These are phyloP conservation scores for Coremacera marginata DNA, from an alignment of 2,888 invertebrate genomes.

Conservation along the genomic window DNA sequence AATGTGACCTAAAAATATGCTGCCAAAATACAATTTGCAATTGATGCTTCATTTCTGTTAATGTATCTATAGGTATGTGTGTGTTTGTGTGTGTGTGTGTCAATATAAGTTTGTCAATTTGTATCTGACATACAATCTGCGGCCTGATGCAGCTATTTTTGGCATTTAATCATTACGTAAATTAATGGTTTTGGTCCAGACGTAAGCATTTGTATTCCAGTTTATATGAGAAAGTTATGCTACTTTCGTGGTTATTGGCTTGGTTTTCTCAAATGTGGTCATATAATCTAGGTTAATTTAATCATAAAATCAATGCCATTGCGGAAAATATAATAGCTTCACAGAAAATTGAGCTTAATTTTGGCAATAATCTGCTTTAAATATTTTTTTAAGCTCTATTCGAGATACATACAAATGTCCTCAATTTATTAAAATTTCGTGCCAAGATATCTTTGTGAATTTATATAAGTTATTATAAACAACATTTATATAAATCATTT, in stretches of 20 bases:
- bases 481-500: no score
- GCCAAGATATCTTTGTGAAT: no score
- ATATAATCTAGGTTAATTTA: not conserved
- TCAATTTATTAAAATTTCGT: no score
- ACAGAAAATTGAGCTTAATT: not conserved
- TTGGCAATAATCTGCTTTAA: no score
- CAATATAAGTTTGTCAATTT: not conserved
- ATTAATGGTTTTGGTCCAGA: not conserved
- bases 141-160: not conserved
- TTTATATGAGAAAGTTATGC: not conserved
- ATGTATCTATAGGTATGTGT: not conserved
- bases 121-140: not conserved
- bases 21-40: slow-evolving; percentile 10
- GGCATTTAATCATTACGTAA: not conserved
- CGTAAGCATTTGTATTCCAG: not conserved
- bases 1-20: slow-evolving; percentile 34
- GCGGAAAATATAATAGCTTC: not conserved
- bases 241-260: not conserved
- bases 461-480: no score
- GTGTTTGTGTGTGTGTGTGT: not conserved
- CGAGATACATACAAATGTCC: no score
- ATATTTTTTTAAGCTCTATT: no score
- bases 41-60: not conserved
- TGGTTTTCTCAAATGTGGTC: not conserved
- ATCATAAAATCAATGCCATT: not conserved